Conservation (phyloP, 1,140 invertebrate species). For the Macrobrachium nipponense region DNA sequence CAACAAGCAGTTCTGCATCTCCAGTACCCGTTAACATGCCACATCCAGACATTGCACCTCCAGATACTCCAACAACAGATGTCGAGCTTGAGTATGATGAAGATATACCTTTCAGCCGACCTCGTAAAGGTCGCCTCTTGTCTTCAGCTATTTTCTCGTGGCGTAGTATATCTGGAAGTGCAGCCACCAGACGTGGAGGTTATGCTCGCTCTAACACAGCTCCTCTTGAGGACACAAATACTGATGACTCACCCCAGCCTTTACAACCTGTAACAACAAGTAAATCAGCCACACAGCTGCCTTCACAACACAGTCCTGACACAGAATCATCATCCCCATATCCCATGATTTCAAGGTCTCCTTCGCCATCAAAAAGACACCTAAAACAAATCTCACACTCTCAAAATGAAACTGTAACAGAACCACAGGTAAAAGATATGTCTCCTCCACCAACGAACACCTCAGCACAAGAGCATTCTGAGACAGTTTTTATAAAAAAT, state of each 20-base stretch:
- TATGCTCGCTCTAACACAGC: conserved; percentile 63
- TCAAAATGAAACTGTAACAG: not conserved
- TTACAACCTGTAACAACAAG: conserved; percentile 51
- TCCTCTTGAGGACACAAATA: conserved; percentile 59
- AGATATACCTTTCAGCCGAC: conserved; percentile 56
- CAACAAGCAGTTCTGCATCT: conserved; percentile 57
- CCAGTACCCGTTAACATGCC: conserved; percentile 48
- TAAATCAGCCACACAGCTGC: conserved; percentile 59
- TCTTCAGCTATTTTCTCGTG: conserved; percentile 63
- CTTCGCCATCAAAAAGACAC: conserved; percentile 14
- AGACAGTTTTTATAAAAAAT: conserved; percentile 61
- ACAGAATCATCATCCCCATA: not conserved
- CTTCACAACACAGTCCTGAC: conserved; percentile 32
- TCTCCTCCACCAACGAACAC: not conserved
- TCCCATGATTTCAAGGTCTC: not conserved
- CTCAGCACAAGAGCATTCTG: conserved; percentile 19
- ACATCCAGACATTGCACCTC: conserved; percentile 3
- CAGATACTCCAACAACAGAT: conserved; percentile 51
- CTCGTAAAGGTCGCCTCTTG: conserved; percentile 57
- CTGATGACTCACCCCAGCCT: conserved; percentile 36
- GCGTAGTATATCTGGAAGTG: conserved; percentile 58
- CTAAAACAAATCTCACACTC: not conserved
- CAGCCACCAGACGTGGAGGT: conserved; percentile 38
- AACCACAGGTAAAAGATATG: not conserved
- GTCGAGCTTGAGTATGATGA: conserved; percentile 58